phyloP scores from a whole-genome alignment of 2,888 invertebrate species.

The Eudasyphora cyanicolor region DNA sequence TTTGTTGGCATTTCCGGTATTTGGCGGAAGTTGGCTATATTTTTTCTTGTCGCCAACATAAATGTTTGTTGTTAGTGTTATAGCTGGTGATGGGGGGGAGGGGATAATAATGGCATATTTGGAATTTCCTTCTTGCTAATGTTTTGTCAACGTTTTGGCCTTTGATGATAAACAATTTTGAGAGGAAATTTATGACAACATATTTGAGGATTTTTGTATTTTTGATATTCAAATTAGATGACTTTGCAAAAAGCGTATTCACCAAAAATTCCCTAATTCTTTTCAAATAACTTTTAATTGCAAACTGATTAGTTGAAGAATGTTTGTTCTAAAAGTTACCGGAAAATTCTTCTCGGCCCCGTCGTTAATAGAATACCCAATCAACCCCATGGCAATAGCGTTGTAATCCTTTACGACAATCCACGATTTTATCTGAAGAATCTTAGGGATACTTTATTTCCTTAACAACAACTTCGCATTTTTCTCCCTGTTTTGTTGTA shows the following conservation, averaged over 20 bases:
- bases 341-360: too few relatives aligned
- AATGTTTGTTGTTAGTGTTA: background rate
- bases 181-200: constrained; percentile 6
- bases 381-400: background rate
- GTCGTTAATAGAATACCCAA: too few relatives aligned
- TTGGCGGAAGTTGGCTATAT: constrained; percentile 62
- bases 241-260: background rate
- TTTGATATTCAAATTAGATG: background rate
- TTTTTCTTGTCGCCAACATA: constrained; percentile 22
- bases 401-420: background rate
- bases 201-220: background rate
- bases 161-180: constrained; percentile 1
- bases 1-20: constrained; percentile 64
- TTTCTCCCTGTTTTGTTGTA: background rate
- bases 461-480: background rate
- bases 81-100: background rate
- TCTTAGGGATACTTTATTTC: background rate
- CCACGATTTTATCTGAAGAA: background rate
- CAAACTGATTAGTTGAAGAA: constrained; percentile 24
- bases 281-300: constrained; percentile 30
- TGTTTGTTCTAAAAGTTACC: background rate
- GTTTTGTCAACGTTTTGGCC: background rate
- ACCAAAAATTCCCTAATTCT: background rate
- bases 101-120: constrained; percentile 55
- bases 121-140: constrained; percentile 43